A percentile compares a stretch with the other conserved stretches of the same genome.
These are phyloP conservation scores for Xylocopa sonorina DNA, from an alignment of 1,140 invertebrate genomes.

Conservation along the genomic window DNA sequence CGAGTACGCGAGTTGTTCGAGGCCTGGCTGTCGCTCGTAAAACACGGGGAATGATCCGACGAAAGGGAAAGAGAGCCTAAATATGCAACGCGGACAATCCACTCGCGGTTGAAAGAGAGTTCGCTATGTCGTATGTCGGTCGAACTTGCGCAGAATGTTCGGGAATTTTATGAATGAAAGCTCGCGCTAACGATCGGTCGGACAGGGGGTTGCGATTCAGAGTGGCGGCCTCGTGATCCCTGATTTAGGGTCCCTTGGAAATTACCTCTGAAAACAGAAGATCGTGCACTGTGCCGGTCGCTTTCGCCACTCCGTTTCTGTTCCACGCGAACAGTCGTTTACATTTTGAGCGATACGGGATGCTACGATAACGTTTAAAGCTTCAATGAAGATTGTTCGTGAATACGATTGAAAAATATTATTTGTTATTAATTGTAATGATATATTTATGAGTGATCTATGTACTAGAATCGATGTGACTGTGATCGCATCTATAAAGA, in stretches of 20 bases:
- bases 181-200: slow-evolving; percentile 28
- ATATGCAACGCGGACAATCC: slow-evolving; percentile 35
- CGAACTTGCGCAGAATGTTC: slow-evolving; percentile 45
- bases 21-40: background rate
- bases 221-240: too few species aligned
- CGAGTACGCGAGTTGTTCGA: background rate
- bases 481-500: too few species aligned
- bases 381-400: too few species aligned
- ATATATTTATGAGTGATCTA: too few species aligned
- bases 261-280: background rate
- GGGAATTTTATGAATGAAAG: slow-evolving; percentile 59
- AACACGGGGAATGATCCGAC: slow-evolving; percentile 3
- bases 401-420: too few species aligned
- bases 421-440: too few species aligned
- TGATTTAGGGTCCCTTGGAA: background rate
- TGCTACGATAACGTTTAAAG: too few species aligned
- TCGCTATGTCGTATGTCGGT: slow-evolving; percentile 48
- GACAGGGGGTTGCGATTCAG: background rate
- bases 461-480: too few species aligned
- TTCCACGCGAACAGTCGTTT: too few species aligned
- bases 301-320: too few species aligned
- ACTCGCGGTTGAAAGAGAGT: slow-evolving; percentile 40
- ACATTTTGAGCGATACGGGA: too few species aligned
- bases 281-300: too few species aligned
- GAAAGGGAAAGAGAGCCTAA: slow-evolving; percentile 35